These are phyloP conservation scores for Protophormia terraenovae DNA, from an alignment of 2,888 invertebrate genomes.

Conservation along the genomic window DNA sequence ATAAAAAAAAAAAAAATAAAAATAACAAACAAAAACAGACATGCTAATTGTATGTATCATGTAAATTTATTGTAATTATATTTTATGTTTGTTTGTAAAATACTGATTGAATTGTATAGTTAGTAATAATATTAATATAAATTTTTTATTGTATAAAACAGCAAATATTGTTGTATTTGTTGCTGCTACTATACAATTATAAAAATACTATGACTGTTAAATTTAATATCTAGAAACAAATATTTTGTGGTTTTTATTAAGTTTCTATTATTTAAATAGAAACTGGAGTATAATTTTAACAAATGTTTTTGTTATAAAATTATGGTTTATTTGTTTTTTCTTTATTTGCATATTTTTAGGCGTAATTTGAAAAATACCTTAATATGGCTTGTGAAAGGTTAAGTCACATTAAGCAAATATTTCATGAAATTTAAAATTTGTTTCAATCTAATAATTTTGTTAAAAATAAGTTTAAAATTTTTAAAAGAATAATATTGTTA, in stretches of 20 bases:
- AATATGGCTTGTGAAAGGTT: not conserved
- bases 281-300: too few relatives aligned
- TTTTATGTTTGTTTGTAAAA: conserved; percentile 5
- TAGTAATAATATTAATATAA: not conserved
- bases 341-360: not conserved
- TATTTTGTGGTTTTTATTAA: not conserved
- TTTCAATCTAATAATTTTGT: too few relatives aligned
- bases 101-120: conserved; percentile 9
- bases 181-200: not conserved
- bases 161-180: conserved; percentile 19
- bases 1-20: conserved; percentile 19
- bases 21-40: not conserved
- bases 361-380: not conserved
- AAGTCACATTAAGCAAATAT: too few relatives aligned
- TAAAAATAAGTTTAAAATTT: too few relatives aligned
- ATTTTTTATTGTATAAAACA: not conserved
- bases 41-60: conserved; percentile 18
- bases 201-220: conserved; percentile 9
- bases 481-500: too few relatives aligned
- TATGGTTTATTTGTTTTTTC: not conserved
- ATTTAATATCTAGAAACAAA: not conserved
- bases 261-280: too few relatives aligned
- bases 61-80: conserved; percentile 43
- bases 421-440: not conserved
- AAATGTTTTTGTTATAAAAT: too few relatives aligned